Evolutionary conservation across 2,797 vertebrate genomes (phyloP).

Genomic region (Dryobates pubescens): DNA sequence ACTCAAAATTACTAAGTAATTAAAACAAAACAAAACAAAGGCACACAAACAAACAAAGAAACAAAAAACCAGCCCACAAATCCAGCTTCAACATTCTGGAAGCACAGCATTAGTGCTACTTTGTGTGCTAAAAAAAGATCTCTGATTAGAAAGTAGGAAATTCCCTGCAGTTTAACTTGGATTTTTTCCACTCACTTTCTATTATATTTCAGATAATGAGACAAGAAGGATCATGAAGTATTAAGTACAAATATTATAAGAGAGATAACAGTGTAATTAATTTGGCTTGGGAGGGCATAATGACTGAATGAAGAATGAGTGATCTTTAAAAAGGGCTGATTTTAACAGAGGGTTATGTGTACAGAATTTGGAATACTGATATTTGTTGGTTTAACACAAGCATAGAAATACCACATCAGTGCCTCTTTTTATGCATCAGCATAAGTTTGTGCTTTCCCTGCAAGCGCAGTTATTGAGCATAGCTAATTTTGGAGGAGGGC

Average conservation of each 20-base stretch:
- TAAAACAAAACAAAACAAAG: no score
- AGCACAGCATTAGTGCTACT: background rate
- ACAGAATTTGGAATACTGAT: background rate
- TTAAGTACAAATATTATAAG: slow-evolving; percentile 4
- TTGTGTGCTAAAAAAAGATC: background rate
- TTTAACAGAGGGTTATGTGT: background rate
- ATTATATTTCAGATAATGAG: background rate
- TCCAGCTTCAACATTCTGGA: background rate
- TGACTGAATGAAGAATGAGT: background rate
- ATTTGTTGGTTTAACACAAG: background rate
- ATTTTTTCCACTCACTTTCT: background rate
- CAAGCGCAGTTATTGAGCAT: background rate
- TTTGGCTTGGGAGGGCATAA: background rate
- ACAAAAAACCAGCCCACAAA: background rate
- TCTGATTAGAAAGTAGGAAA: slow-evolving; percentile 22
- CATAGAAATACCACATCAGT: background rate
- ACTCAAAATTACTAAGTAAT: background rate
- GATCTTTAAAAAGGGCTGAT: background rate
- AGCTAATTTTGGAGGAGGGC: background rate
- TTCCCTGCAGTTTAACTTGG: background rate
- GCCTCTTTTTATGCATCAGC: background rate
- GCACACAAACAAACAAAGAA: no score
- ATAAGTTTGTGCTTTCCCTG: background rate
- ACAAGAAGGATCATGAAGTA: background rate
- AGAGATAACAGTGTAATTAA: background rate